phyloP scores from a whole-genome alignment of 1,140 invertebrate species.

The Chelonus insularis region DNA sequence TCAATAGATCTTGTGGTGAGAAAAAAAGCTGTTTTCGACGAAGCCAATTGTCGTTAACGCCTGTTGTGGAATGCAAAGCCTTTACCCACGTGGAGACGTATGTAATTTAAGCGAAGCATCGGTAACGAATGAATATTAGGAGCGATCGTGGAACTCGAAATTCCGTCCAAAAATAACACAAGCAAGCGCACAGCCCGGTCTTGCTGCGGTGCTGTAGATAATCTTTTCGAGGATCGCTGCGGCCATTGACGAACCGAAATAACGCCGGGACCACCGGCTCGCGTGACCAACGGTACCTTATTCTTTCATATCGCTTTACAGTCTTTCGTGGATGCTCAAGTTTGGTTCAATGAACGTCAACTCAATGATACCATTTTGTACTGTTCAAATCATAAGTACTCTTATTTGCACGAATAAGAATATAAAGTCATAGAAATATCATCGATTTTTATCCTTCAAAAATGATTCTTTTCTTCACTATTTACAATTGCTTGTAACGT shows the following conservation, averaged over 20 bases:
- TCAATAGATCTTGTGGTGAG: no score
- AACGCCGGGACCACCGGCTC: slow-evolving; percentile 20
- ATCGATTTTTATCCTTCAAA: no score
- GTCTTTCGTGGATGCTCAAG: neutral
- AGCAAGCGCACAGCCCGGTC: neutral
- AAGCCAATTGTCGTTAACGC: neutral
- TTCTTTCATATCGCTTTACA: slow-evolving; percentile 1
- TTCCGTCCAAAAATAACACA: slow-evolving; percentile 17
- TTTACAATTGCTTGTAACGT: no score
- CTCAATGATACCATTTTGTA: neutral
- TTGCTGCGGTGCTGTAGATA: slow-evolving; percentile 1
- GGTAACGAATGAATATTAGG: slow-evolving; percentile 18
- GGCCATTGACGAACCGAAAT: slow-evolving; percentile 26
- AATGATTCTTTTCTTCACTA: no score
- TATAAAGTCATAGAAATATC: no score
- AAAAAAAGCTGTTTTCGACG: neutral
- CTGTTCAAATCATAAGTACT: neutral
- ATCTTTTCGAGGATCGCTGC: slow-evolving; percentile 20
- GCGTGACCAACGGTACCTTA: slow-evolving; percentile 14
- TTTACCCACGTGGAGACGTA: neutral
- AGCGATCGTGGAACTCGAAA: slow-evolving; percentile 13
- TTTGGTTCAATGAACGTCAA: slow-evolving; percentile 13
- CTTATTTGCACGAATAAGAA: no score
- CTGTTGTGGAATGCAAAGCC: neutral
- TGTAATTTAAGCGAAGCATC: slow-evolving; percentile 4